These are phyloP conservation scores for Unio delphinus DNA, from an alignment of 2,888 invertebrate genomes.

Conservation along the genomic window DNA sequence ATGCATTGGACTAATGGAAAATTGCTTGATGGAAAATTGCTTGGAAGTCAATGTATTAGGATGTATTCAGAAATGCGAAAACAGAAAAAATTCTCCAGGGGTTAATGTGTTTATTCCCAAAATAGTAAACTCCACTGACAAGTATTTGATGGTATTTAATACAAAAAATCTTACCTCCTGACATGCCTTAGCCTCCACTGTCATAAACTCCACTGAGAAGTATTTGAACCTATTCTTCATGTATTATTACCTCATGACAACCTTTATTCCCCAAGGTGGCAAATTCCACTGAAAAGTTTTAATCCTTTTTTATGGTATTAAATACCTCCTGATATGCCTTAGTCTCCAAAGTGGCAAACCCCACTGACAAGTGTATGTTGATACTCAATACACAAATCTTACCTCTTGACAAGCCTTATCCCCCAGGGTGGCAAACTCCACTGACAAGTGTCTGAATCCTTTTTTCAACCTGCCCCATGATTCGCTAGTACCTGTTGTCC, in stretches of 20 bases:
- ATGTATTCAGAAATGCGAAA: too few relatives aligned
- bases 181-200: too few relatives aligned
- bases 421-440: constrained; percentile 63
- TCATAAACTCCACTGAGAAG: constrained; percentile 22
- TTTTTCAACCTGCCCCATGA: constrained; percentile 65
- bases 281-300: constrained; percentile 57
- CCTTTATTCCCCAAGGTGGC: constrained; percentile 58
- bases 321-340: too few relatives aligned
- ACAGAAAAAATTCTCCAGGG: too few relatives aligned
- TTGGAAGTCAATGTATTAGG: too few relatives aligned
- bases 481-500: constrained; percentile 66
- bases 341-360: background rate
- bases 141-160: constrained; percentile 33
- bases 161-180: too few relatives aligned
- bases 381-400: constrained; percentile 2
- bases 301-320: constrained; percentile 31
- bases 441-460: constrained; percentile 64
- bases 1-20: too few relatives aligned
- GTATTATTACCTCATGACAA: constrained; percentile 33
- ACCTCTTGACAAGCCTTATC: constrained; percentile 68
- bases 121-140: constrained; percentile 23
- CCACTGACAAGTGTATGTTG: too few relatives aligned
- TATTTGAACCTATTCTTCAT: constrained; percentile 53
- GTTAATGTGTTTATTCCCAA: too few relatives aligned
- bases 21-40: too few relatives aligned